Conservation (phyloP, 1,140 invertebrate genomes). For the Trichonephila clavata region DNA sequence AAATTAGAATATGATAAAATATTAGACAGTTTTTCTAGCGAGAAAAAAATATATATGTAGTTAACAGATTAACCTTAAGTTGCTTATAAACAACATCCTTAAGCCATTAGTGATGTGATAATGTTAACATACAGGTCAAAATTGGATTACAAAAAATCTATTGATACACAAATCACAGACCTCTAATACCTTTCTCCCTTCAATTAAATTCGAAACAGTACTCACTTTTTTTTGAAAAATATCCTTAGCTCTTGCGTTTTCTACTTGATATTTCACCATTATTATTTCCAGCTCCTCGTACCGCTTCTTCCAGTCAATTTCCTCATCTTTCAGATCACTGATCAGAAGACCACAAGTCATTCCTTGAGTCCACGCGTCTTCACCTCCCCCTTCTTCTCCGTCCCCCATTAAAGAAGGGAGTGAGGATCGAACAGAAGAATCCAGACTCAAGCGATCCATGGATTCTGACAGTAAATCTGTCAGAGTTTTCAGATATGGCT, state of each 20-base stretch:
- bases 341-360: constrained; percentile 1
- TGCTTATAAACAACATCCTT: too few relatives aligned
- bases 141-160: too few relatives aligned
- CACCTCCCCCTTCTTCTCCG: constrained; percentile 72
- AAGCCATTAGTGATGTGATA: too few relatives aligned
- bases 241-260: constrained; percentile 90
- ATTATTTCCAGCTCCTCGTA: constrained; percentile 91
- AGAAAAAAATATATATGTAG: too few relatives aligned
- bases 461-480: neutral
- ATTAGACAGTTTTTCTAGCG: too few relatives aligned
- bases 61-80: too few relatives aligned
- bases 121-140: too few relatives aligned
- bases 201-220: neutral
- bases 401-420: constrained; percentile 71
- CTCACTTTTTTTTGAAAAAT: constrained; percentile 92
- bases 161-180: too few relatives aligned
- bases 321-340: constrained; percentile 74
- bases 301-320: constrained; percentile 88
- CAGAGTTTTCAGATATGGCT: neutral
- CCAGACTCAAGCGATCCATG: constrained; percentile 32
- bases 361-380: constrained; percentile 39
- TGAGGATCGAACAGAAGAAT: constrained; percentile 34
- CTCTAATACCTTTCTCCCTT: neutral
- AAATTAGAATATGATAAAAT: too few relatives aligned
- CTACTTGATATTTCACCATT: constrained; percentile 89